Conservation (phyloP, 35 echinoderm and acorn worm species). For the Antedon bifida region DNA sequence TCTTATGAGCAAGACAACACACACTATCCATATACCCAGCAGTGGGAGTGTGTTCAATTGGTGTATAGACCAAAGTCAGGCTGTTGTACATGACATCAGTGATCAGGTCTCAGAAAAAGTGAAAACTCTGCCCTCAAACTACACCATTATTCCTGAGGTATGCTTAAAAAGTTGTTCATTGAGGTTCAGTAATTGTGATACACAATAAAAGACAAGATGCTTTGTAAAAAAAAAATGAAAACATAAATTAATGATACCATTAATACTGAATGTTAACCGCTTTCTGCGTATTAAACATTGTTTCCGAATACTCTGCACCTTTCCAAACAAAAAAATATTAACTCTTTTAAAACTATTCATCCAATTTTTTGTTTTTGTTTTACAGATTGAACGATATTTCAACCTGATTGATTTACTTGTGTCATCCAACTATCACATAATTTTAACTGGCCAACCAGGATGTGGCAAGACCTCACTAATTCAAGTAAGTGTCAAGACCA, state of each 20-base stretch:
- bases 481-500: slow-evolving; percentile 35
- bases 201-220: too few species aligned
- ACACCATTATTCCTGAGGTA: slow-evolving; percentile 75
- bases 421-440: slow-evolving; percentile 32
- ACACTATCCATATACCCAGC: slow-evolving; percentile 40
- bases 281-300: too few species aligned
- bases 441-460: slow-evolving; percentile 64
- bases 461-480: slow-evolving; percentile 77
- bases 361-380: background rate
- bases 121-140: slow-evolving; percentile 55
- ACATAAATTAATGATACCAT: too few species aligned
- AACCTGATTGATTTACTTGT: slow-evolving; percentile 47
- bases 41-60: slow-evolving; percentile 62
- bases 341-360: too few species aligned
- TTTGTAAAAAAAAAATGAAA: too few species aligned
- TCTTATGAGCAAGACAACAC: slow-evolving; percentile 30
- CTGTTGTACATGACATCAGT: slow-evolving; percentile 32
- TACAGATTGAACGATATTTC: slow-evolving; percentile 65
- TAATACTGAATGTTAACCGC: too few species aligned
- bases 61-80: slow-evolving; percentile 48
- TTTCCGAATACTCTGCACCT: too few species aligned
- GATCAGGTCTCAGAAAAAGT: slow-evolving; percentile 45
- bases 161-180: background rate
- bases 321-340: too few species aligned
- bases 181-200: too few species aligned